Percentiles rank a stretch among this genome's conserved stretches.
phyloP scores from a whole-genome alignment of 2,797 vertebrate genomes.

The Morus bassanus region DNA sequence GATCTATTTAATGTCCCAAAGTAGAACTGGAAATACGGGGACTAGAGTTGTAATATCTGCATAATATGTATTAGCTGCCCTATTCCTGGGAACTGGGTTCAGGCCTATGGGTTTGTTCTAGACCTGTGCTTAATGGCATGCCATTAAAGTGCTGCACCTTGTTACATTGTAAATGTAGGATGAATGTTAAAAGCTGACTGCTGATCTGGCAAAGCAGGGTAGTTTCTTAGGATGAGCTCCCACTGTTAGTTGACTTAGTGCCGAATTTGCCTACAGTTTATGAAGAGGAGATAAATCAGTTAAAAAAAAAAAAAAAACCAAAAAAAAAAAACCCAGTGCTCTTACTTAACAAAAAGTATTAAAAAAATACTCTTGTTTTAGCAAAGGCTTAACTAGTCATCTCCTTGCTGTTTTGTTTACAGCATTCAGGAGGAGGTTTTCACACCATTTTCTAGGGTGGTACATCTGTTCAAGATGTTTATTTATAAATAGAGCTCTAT shows the following conservation, averaged over 20 bases:
- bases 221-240: background rate
- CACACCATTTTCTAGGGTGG: background rate
- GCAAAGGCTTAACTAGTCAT: background rate
- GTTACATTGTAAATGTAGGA: background rate
- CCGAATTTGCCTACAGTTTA: background rate
- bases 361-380: background rate
- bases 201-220: background rate
- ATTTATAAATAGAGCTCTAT: background rate
- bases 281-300: background rate
- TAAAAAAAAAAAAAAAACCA: no score
- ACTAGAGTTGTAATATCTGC: background rate
- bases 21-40: background rate
- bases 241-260: background rate
- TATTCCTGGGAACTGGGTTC: background rate
- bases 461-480: slow-evolving; percentile 32
- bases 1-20: background rate
- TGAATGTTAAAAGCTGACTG: background rate
- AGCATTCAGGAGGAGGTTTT: slow-evolving; percentile 13
- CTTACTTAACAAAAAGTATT: background rate
- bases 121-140: background rate
- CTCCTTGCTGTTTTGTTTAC: background rate
- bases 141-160: accelerated
- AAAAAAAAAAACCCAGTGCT: no score
- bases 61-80: background rate
- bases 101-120: background rate